Percentiles rank a stretch among this genome's conserved stretches.
Evolutionary conservation across 2,888 invertebrate species (phyloP).

Genomic region (Maniola hyperantus): DNA sequence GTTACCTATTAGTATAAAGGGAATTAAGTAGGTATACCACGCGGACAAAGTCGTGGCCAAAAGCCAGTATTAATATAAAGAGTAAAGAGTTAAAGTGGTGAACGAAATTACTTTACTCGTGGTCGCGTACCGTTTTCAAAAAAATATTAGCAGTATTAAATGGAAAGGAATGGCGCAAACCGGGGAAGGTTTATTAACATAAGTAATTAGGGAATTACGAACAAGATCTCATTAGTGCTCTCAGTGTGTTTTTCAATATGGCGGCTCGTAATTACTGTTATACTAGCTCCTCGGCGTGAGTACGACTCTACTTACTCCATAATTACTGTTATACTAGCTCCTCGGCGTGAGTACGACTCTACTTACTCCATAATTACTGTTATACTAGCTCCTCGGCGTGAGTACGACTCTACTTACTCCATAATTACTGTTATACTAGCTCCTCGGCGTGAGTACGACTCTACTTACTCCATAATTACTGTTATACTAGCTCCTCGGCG

Average conservation of each 20-base stretch:
- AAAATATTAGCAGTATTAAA: conserved; percentile 8
- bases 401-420: conserved; percentile 1
- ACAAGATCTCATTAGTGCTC: conserved; percentile 16
- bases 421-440: not conserved
- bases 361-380: conserved; percentile 1
- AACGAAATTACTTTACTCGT: not conserved
- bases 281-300: not conserved
- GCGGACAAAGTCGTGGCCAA: too few relatives aligned
- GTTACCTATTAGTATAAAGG: too few relatives aligned
- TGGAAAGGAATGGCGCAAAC: conserved; percentile 9
- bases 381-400: not conserved
- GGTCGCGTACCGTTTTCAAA: not conserved
- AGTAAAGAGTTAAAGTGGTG: too few relatives aligned
- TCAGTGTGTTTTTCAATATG: conserved; percentile 5
- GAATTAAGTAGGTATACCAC: too few relatives aligned
- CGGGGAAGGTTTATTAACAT: conserved; percentile 10
- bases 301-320: not conserved
- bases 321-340: not conserved
- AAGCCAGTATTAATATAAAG: too few relatives aligned
- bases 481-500: not conserved
- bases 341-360: not conserved
- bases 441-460: not conserved
- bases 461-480: conserved; percentile 5
- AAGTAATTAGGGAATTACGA: conserved; percentile 14
- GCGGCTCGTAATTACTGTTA: conserved; percentile 4